Evolutionary conservation across 2,888 invertebrate species (phyloP).

Genomic region (Erynnis tages): DNA sequence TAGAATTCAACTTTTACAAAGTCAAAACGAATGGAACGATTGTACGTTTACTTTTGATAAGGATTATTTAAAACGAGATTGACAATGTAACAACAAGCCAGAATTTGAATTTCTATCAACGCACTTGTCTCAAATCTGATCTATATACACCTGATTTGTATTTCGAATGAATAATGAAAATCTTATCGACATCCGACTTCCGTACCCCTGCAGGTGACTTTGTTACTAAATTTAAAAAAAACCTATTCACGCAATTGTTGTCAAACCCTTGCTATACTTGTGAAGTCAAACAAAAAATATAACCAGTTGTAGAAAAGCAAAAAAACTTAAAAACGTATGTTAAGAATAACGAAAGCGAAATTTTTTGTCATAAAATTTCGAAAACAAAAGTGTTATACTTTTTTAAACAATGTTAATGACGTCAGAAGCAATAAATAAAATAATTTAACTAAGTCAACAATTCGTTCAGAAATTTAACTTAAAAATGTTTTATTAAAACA

Average conservation of each 20-base stretch:
- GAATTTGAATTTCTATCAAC: constrained; percentile 27
- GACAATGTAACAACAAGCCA: constrained; percentile 4
- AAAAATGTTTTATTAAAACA: too few relatives aligned
- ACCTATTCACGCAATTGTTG: constrained; percentile 54
- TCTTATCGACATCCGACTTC: constrained; percentile 63
- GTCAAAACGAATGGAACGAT: background rate
- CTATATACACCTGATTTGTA: constrained; percentile 34
- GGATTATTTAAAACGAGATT: background rate
- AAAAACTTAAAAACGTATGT: constrained; percentile 39
- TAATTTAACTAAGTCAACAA: too few relatives aligned
- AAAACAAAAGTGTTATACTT: constrained; percentile 25
- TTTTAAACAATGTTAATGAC: constrained; percentile 6
- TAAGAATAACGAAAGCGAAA: constrained; percentile 54
- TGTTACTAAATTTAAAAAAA: constrained; percentile 47
- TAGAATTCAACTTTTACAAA: background rate
- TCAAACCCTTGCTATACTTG: constrained; percentile 55
- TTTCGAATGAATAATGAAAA: constrained; percentile 34
- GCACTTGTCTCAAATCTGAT: constrained; percentile 26
- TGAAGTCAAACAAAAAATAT: constrained; percentile 39
- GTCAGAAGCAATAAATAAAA: background rate
- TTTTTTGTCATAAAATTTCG: constrained; percentile 33
- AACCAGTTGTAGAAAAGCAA: constrained; percentile 32
- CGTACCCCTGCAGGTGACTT: constrained; percentile 45
- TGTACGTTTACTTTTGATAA: background rate
- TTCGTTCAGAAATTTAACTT: too few relatives aligned